Percentiles rank a stretch among this genome's conserved stretches.
These are phyloP conservation scores for Mylabris sibirica DNA, from an alignment of 2,888 invertebrate species.

Conservation along the genomic window DNA sequence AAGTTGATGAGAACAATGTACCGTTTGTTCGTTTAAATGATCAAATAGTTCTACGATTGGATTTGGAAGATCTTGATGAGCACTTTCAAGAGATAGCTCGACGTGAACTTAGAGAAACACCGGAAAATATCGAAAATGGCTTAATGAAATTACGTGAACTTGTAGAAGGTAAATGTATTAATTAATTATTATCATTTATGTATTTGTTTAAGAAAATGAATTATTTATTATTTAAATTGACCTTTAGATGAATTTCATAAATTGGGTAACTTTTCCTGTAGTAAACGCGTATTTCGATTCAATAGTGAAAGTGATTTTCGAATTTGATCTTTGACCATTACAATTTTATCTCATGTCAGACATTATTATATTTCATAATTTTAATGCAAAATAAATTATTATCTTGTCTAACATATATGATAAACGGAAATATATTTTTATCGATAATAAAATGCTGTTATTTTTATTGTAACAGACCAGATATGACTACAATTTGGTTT, in stretches of 20 bases:
- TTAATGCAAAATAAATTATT: not conserved
- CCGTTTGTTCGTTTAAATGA: constrained; percentile 71
- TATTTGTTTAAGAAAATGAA: not conserved
- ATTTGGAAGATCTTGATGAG: constrained; percentile 68
- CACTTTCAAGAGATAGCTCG: constrained; percentile 69
- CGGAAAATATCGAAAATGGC: constrained; percentile 69
- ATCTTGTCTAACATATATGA: no score
- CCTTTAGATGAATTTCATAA: not conserved
- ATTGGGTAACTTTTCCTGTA: not conserved
- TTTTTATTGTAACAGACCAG: not conserved
- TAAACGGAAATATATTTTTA: not conserved
- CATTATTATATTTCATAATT: not conserved
- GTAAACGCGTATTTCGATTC: not conserved
- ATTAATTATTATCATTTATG: not conserved
- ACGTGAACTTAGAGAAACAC: constrained; percentile 75
- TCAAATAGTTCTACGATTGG: constrained; percentile 66
- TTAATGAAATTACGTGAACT: constrained; percentile 66
- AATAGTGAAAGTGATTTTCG: not conserved
- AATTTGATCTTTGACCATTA: not conserved
- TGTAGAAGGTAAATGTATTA: constrained; percentile 65
- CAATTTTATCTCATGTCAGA: not conserved
- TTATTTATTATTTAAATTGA: not conserved
- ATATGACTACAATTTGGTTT: not conserved
- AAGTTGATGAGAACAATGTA: constrained; percentile 63
- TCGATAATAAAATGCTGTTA: not conserved